Evolutionary conservation across 2,797 vertebrate species (phyloP).

Genomic region (Alca torda): DNA sequence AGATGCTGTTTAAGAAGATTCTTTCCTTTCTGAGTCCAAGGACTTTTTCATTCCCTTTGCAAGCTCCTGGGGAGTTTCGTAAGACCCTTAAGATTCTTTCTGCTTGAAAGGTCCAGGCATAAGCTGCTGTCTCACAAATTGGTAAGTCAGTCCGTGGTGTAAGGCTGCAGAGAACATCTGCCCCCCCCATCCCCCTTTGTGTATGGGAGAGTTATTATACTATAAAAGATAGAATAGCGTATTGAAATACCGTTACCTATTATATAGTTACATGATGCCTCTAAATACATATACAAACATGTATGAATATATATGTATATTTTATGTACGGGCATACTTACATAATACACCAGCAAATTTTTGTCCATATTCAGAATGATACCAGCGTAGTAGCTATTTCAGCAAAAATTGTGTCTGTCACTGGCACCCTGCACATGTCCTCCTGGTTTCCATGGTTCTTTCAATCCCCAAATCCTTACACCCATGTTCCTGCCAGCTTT

Average conservation of each 20-base stretch:
- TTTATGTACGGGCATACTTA: background rate
- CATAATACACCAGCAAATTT: background rate
- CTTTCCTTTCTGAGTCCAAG: background rate
- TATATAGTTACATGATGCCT: background rate
- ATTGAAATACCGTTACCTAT: background rate
- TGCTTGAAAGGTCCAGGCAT: background rate
- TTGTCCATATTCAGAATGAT: background rate
- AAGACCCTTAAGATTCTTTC: background rate
- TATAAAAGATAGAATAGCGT: background rate
- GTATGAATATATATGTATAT: background rate
- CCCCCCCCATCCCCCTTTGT: fast-evolving
- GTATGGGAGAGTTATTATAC: background rate
- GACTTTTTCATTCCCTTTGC: background rate
- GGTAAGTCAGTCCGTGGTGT: background rate
- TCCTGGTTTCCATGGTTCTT: background rate
- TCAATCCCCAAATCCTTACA: background rate
- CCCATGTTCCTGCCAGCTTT: background rate
- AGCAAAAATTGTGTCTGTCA: background rate
- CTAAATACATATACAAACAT: background rate
- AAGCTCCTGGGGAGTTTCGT: background rate
- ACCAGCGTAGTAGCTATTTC: background rate
- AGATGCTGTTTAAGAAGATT: background rate
- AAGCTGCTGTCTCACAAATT: background rate
- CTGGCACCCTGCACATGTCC: background rate
- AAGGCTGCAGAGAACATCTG: background rate